phyloP scores from a whole-genome alignment of 1,140 invertebrate genomes.

The Melipona quadrifasciata region DNA sequence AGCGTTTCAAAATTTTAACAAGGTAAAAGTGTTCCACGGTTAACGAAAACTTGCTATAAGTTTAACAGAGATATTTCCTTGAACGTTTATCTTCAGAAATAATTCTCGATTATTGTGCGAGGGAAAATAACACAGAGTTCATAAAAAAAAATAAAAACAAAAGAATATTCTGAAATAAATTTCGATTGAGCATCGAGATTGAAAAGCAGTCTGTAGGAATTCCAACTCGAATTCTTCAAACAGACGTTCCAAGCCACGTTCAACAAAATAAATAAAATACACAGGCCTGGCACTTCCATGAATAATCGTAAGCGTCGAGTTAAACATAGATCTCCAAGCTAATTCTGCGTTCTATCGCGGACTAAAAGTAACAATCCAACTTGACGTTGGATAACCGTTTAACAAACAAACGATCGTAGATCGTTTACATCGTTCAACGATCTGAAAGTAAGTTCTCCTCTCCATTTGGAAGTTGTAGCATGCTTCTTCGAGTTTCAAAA shows the following conservation, averaged over 20 bases:
- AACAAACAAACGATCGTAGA: not conserved
- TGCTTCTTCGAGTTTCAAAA: too few species aligned
- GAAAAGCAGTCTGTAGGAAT: not conserved
- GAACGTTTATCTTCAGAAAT: not conserved
- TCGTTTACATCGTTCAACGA: too few species aligned
- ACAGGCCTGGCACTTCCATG: not conserved
- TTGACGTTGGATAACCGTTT: not conserved
- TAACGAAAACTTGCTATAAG: too few species aligned
- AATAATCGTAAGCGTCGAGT: not conserved
- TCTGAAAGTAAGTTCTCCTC: too few species aligned
- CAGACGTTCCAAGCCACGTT: not conserved
- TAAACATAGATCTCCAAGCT: not conserved
- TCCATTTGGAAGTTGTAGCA: too few species aligned
- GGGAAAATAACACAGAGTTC: too few species aligned
- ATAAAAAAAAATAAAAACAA: not conserved
- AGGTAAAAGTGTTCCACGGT: not conserved
- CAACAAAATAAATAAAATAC: not conserved
- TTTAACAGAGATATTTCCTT: not conserved
- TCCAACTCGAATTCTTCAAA: not conserved
- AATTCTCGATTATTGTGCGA: not conserved
- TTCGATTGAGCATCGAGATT: not conserved
- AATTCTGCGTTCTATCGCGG: not conserved
- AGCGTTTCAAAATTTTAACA: not conserved
- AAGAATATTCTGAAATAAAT: not conserved
- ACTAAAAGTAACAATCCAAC: not conserved